Percentiles rank a stretch among this genome's conserved stretches.
phyloP scores from a whole-genome alignment of 2,797 vertebrate species.

The Oophaga sylvatica region DNA sequence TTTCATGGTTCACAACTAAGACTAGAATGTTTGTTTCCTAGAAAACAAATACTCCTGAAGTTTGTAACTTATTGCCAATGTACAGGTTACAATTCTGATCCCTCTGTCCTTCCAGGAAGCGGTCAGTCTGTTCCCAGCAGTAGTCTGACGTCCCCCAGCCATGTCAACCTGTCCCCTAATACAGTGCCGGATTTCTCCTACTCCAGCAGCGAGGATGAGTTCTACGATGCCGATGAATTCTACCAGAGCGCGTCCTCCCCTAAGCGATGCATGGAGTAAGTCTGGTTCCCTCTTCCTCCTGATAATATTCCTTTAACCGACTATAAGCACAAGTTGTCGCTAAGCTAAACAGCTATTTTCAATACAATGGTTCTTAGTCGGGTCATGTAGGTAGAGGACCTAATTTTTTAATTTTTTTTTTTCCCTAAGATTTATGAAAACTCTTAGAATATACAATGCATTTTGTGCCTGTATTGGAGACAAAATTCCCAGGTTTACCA shows the following conservation, averaged over 20 bases:
- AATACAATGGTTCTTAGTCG: not conserved
- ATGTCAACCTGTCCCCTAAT: conserved; percentile 90
- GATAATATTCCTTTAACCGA: not conserved
- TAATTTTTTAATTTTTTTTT: not conserved
- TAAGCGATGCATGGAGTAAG: conserved; percentile 93
- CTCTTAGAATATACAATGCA: not conserved
- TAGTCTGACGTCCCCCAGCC: conserved; percentile 89
- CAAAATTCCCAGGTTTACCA: too few relatives aligned
- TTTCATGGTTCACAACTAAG: too few relatives aligned
- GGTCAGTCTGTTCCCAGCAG: conserved; percentile 94
- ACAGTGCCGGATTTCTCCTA: conserved; percentile 98
- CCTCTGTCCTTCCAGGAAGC: conserved; percentile 78
- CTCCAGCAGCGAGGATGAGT: conserved; percentile 98
- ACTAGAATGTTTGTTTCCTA: too few relatives aligned
- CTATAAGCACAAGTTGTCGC: not conserved
- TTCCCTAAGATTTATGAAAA: not conserved
- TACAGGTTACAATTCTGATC: not conserved
- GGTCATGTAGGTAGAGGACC: not conserved
- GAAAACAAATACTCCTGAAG: too few relatives aligned
- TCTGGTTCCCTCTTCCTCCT: conserved; percentile 58
- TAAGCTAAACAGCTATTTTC: not conserved
- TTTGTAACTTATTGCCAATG: not conserved
- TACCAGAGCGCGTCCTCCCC: conserved; percentile 94
- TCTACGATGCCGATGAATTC: conserved; percentile 98
- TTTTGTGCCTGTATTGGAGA: too few relatives aligned